A percentile compares a stretch with the other conserved stretches of the same genome.
These are phyloP conservation scores for Oncorhynchus nerka DNA, from an alignment of 2,113 vertebrate genomes.

Conservation along the genomic window DNA sequence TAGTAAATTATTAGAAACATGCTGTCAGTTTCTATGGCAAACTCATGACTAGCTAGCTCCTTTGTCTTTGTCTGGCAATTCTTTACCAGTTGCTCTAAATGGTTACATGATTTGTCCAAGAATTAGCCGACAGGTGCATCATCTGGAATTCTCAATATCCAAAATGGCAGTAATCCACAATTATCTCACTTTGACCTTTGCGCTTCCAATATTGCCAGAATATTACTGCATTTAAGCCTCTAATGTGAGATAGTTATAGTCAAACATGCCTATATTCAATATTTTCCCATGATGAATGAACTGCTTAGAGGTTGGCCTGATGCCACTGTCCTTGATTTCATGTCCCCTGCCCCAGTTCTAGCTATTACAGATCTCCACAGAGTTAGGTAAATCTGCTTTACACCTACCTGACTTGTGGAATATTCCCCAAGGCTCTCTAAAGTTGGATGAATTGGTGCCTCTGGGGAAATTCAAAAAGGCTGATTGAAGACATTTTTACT, in stretches of 20 bases:
- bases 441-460: no score
- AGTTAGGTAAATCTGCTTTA: no score
- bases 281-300: not conserved
- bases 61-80: no score
- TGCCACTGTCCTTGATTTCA: not conserved
- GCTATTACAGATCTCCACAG: not conserved
- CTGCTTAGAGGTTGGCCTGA: not conserved
- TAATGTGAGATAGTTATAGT: not conserved
- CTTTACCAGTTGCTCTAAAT: conserved; percentile 17
- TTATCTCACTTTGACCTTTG: conserved; percentile 55
- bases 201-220: conserved; percentile 47
- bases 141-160: conserved; percentile 40
- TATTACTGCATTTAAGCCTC: conserved; percentile 6
- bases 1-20: no score
- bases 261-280: not conserved
- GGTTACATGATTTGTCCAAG: conserved; percentile 49
- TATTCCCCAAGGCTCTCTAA: no score
- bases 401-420: no score
- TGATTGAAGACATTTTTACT: no score
- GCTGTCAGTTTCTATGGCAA: no score
- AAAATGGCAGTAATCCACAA: conserved; percentile 63
- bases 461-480: no score
- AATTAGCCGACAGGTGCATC: conserved; percentile 46
- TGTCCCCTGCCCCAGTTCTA: not conserved
- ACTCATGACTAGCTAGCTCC: no score